Evolutionary conservation across 1,140 invertebrate genomes (phyloP).

Genomic region (Penaeus chinensis): DNA sequence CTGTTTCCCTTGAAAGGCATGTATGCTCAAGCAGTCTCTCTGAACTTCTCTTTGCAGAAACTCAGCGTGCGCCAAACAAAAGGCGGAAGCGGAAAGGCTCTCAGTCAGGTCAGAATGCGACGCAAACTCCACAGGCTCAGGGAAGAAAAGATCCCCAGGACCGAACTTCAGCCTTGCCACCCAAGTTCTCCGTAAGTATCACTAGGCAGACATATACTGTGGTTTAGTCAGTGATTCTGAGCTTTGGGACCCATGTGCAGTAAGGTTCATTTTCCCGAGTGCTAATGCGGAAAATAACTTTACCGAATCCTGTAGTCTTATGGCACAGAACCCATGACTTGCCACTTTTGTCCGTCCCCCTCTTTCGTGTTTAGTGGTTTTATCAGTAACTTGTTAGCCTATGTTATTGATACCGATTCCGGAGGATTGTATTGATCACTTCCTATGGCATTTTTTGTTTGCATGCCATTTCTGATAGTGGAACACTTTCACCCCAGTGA

Average conservation of each 20-base stretch:
- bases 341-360: slow-evolving; percentile 23
- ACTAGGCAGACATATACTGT: slow-evolving; percentile 32
- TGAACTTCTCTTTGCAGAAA: slow-evolving; percentile 77
- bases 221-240: slow-evolving; percentile 22
- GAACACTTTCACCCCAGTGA: slow-evolving; percentile 59
- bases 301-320: not conserved
- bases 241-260: slow-evolving; percentile 1
- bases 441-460: slow-evolving; percentile 58
- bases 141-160: slow-evolving; percentile 95
- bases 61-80: slow-evolving; percentile 92
- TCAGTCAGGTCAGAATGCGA: slow-evolving; percentile 74
- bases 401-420: slow-evolving; percentile 56
- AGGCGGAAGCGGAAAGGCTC: slow-evolving; percentile 96
- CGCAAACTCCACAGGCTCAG: slow-evolving; percentile 76
- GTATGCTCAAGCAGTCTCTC: not conserved
- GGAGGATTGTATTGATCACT: slow-evolving; percentile 52
- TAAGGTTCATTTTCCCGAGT: not conserved
- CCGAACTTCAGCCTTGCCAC: slow-evolving; percentile 93
- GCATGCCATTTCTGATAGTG: slow-evolving; percentile 60
- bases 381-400: slow-evolving; percentile 49
- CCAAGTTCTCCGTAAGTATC: slow-evolving; percentile 75
- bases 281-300: not conserved
- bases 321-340: slow-evolving; percentile 13
- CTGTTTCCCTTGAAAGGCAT: not conserved
- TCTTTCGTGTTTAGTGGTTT: slow-evolving; percentile 24